phyloP scores from a whole-genome alignment of 1,140 invertebrate species.

The Anthonomus grandis region DNA sequence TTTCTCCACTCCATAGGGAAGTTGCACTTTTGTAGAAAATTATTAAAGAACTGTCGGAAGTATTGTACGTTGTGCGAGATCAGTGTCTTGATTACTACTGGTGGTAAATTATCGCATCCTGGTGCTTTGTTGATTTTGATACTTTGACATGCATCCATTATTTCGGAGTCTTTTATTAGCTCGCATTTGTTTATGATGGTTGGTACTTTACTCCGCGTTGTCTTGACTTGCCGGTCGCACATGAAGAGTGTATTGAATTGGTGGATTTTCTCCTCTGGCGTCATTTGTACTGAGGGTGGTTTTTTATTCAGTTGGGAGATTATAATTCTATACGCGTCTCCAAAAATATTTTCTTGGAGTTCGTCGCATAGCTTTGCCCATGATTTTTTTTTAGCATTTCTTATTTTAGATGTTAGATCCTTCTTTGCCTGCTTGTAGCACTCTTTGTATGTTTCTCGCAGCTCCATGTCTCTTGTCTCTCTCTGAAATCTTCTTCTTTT shows the following conservation, averaged over 20 bases:
- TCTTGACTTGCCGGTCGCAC: not conserved
- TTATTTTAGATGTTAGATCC: too few relatives aligned
- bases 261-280: not conserved
- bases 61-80: not conserved
- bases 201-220: not conserved
- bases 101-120: not conserved
- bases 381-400: too few relatives aligned
- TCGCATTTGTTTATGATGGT: not conserved
- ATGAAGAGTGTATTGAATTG: not conserved
- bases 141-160: not conserved
- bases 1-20: conserved; percentile 22
- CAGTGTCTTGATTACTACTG: not conserved
- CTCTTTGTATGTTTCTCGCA: too few relatives aligned
- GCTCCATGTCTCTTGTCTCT: not conserved
- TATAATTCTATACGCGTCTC: not conserved
- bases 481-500: not conserved
- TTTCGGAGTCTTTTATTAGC: not conserved
- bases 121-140: not conserved
- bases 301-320: not conserved
- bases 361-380: not conserved
- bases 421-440: too few relatives aligned
- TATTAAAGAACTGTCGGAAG: not conserved
- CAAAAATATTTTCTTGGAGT: not conserved
- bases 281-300: not conserved
- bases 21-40: not conserved